A percentile compares a stretch with the other conserved stretches of the same genome.
Evolutionary conservation across 1,140 invertebrate genomes (phyloP).

Genomic region (Drosophila pallidifrons): DNA sequence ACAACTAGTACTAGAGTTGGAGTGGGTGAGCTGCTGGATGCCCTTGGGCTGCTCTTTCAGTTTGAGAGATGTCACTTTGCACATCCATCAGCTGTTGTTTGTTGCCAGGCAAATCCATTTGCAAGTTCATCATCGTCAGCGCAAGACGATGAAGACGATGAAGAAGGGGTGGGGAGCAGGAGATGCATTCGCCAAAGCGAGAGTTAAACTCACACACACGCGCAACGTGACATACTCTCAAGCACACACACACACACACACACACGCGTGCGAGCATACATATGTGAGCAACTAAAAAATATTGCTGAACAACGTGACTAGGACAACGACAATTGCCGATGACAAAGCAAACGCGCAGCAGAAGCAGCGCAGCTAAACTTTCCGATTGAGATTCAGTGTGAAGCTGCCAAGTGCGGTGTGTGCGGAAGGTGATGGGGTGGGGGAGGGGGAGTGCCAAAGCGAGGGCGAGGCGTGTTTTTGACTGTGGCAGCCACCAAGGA

Average conservation of each 20-base stretch:
- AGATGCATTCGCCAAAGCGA: constrained; percentile 41
- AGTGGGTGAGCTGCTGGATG: constrained; percentile 1
- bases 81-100: constrained; percentile 29
- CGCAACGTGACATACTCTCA: constrained; percentile 8
- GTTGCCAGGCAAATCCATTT: constrained; percentile 53
- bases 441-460: no score
- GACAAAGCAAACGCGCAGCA: constrained; percentile 77
- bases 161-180: background rate
- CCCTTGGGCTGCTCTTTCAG: constrained; percentile 26
- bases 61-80: background rate
- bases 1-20: no score
- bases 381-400: constrained; percentile 73
- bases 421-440: background rate
- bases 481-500: constrained; percentile 48
- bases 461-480: constrained; percentile 17
- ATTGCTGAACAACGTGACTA: constrained; percentile 78
- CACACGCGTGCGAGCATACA: background rate
- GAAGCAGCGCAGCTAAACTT: constrained; percentile 33
- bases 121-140: constrained; percentile 44
- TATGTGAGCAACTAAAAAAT: constrained; percentile 49
- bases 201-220: constrained; percentile 35
- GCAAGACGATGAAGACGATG: background rate
- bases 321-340: constrained; percentile 71
- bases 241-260: constrained; percentile 21
- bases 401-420: constrained; percentile 36